Percentiles rank a stretch among this genome's conserved stretches.
Conservation (phyloP, 2,797 vertebrate genomes). For the Paratrypauchen microcephalus region DNA sequence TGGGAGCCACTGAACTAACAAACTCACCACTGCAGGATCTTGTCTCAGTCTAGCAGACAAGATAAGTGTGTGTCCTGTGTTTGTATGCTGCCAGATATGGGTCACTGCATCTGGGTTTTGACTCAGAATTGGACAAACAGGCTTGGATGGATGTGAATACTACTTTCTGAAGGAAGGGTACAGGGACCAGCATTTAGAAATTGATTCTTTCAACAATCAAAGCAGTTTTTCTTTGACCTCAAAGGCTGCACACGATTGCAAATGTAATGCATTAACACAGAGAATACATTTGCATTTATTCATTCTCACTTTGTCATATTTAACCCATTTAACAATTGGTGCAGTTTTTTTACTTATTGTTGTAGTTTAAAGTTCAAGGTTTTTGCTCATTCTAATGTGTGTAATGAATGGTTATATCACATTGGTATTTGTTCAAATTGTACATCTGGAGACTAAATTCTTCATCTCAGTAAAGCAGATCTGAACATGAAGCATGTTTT, state of each 20-base stretch:
- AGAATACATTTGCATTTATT: neutral
- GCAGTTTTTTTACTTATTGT: too few species aligned
- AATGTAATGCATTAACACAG: neutral
- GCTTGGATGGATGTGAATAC: constrained; percentile 43
- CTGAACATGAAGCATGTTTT: neutral
- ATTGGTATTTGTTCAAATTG: neutral
- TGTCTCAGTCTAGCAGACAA: constrained; percentile 57
- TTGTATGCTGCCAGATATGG: constrained; percentile 70
- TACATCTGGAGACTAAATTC: neutral
- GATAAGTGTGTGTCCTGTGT: constrained; percentile 56
- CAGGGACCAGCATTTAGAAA: neutral
- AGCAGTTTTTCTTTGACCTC: neutral
- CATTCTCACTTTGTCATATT: neutral
- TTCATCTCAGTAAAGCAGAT: neutral
- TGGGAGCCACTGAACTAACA: constrained; percentile 71
- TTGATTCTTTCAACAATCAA: neutral
- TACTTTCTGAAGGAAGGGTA: constrained; percentile 24
- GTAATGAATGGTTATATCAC: too few species aligned
- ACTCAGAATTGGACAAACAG: constrained; percentile 57
- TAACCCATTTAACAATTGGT: too few species aligned
- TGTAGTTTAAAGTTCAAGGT: too few species aligned
- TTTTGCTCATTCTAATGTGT: too few species aligned
- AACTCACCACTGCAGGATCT: constrained; percentile 57
- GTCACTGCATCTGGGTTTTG: constrained; percentile 72
- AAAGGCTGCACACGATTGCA: neutral